These are phyloP conservation scores for Atherix ibis DNA, from an alignment of 2,888 invertebrate genomes.

Conservation along the genomic window DNA sequence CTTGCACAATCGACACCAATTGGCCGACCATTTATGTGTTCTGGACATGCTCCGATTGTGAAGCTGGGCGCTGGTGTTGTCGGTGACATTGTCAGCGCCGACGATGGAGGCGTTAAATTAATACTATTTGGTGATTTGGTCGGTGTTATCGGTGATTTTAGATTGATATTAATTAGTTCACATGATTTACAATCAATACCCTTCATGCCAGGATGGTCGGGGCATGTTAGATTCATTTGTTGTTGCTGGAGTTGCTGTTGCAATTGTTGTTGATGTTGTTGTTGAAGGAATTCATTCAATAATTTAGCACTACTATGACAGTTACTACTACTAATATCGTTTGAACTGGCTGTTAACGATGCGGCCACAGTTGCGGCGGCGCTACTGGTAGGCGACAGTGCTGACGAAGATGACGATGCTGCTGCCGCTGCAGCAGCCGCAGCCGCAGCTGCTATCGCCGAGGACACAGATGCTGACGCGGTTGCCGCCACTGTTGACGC, in stretches of 20 bases:
- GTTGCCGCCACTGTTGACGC: conserved; percentile 11
- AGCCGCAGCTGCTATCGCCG: conserved; percentile 4
- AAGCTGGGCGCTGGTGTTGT: conserved; percentile 29
- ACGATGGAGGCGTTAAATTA: conserved; percentile 19
- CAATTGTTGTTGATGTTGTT: conserved; percentile 22
- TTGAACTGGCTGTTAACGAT: conserved; percentile 10
- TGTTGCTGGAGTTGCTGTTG: conserved; percentile 17
- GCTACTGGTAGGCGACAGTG: conserved; percentile 14
- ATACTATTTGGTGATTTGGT: conserved; percentile 17
- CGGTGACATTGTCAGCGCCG: conserved; percentile 14
- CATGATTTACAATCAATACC: conserved; percentile 30
- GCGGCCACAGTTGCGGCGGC: not conserved
- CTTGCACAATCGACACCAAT: conserved; percentile 81
- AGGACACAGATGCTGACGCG: conserved; percentile 9
- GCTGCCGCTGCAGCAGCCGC: conserved; percentile 23
- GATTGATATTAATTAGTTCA: conserved; percentile 24
- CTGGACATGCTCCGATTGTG: conserved; percentile 85
- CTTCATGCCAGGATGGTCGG: conserved; percentile 26
- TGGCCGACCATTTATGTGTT: conserved; percentile 85
- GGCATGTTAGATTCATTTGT: conserved; percentile 16
- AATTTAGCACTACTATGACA: conserved; percentile 21
- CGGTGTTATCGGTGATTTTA: conserved; percentile 18
- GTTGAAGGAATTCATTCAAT: conserved; percentile 29
- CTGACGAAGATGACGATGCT: conserved; percentile 12
- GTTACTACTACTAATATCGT: conserved; percentile 12